phyloP scores from a whole-genome alignment of 2,888 invertebrate species.

The Aphidius colemani region DNA sequence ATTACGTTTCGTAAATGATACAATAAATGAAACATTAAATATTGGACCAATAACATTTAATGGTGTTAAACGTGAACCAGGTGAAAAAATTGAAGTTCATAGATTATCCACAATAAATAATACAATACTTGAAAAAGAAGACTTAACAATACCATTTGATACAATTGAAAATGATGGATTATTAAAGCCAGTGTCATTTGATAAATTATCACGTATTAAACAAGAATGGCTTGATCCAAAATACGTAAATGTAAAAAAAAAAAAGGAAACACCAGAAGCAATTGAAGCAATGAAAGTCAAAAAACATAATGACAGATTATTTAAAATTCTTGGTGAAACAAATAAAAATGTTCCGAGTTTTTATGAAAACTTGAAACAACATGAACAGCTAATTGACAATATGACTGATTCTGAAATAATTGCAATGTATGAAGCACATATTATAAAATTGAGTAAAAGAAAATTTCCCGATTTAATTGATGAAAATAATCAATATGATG shows the following conservation, averaged over 20 bases:
- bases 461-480: constrained; percentile 43
- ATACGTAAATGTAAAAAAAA: constrained; percentile 35
- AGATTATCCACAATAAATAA: background rate
- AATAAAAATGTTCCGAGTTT: constrained; percentile 50
- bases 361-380: constrained; percentile 53
- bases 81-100: background rate
- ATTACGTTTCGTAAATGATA: constrained; percentile 34
- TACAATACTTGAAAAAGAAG: background rate
- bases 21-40: constrained; percentile 7
- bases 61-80: too few relatives aligned
- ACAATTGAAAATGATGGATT: background rate
- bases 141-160: background rate
- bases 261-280: constrained; percentile 43
- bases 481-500: constrained; percentile 37
- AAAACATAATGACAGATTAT: constrained; percentile 48
- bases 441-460: constrained; percentile 38
- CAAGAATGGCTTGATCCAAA: constrained; percentile 44
- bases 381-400: constrained; percentile 51
- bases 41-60: too few relatives aligned
- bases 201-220: constrained; percentile 42
- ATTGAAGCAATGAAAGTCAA: constrained; percentile 41
- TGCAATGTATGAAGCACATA: constrained; percentile 49
- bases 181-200: constrained; percentile 39
- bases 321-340: constrained; percentile 45
- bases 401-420: constrained; percentile 54